Percentiles rank a stretch among this genome's conserved stretches.
These are phyloP conservation scores for Lithobius niger DNA, from an alignment of 1,140 invertebrate genomes.

Conservation along the genomic window DNA sequence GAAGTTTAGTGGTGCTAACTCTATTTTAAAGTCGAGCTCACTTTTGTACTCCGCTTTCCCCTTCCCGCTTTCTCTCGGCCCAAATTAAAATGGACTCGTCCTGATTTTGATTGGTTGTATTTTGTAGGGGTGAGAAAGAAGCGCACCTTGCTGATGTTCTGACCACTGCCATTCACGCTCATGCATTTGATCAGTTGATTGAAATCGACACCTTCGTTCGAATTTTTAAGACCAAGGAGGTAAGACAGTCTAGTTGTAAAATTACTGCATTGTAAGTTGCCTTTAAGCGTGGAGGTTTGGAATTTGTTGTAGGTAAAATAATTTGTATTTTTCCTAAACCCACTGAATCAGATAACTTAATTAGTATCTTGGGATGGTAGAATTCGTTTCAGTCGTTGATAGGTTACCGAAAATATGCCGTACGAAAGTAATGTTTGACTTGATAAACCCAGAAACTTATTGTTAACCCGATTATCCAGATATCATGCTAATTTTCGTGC, in stretches of 20 bases:
- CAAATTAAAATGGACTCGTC: background rate
- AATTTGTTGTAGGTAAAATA: no score
- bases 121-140: conserved; percentile 58
- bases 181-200: conserved; percentile 59
- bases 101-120: conserved; percentile 8
- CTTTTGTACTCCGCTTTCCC: background rate
- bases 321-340: no score
- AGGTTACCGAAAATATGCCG: no score
- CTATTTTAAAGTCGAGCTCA: background rate
- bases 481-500: no score
- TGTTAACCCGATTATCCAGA: no score
- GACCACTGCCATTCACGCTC: conserved; percentile 66
- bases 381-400: no score
- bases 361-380: no score
- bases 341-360: no score
- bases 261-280: conserved; percentile 1
- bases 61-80: background rate
- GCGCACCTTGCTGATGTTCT: conserved; percentile 66
- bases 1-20: background rate
- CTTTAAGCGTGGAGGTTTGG: background rate
- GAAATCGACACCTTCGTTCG: conserved; percentile 51
- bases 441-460: no score
- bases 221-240: conserved; percentile 66
- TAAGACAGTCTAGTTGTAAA: conserved; percentile 33
- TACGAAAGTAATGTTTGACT: no score